Evolutionary conservation across 2,797 vertebrate species (phyloP), one percentile per base, ranked within the genome.

Genomic region (Sebastes diploproa): DNA sequence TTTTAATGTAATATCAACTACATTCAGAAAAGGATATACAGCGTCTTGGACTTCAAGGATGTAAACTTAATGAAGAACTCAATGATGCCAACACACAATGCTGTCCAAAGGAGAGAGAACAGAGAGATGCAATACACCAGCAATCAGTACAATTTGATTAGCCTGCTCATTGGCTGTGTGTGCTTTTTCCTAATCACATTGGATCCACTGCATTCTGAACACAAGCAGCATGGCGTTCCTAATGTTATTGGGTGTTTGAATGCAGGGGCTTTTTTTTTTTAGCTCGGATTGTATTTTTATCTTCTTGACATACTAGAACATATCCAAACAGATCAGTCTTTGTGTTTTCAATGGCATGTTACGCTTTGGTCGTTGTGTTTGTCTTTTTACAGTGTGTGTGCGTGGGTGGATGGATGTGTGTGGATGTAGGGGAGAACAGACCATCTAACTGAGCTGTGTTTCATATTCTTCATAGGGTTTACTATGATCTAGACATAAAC

Each of bases 81-180:
- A 73, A 72, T 83, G 61, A 77, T 80, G 72, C 77, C 77, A 80
- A 76, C 63, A 76, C 74, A 79, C 77, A 83, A 42, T 79, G 72
- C 54, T 7, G 9, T 81, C 79, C 80, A 82, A 79, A 80, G 54
- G 72, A 86, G 86, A 82, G 72, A 80, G 72, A 81, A 79, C 56
- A 81, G 34, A 88, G 78, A 75, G 63, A 80, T 30, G 78, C 85
- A 88, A 87, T 88, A 89, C 65, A 91, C 69, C 84, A 84, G 84
- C 85, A 86, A 91, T 91, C 83, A 82, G 65, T 76, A 69, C 88
- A 88, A 84, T 93, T 82, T 89, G 84, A 93, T 93, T 92, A 93
- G 89, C 75, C 78, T 87, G 78, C 85, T 91, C 80, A 88, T 86
- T 90, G 92, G 77, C 87, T 85, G 81, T 88, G 83, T 88, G 73